Conservation (phyloP, 53 echinoderm and acorn worm genomes). For the Echinometra lucunter region DNA sequence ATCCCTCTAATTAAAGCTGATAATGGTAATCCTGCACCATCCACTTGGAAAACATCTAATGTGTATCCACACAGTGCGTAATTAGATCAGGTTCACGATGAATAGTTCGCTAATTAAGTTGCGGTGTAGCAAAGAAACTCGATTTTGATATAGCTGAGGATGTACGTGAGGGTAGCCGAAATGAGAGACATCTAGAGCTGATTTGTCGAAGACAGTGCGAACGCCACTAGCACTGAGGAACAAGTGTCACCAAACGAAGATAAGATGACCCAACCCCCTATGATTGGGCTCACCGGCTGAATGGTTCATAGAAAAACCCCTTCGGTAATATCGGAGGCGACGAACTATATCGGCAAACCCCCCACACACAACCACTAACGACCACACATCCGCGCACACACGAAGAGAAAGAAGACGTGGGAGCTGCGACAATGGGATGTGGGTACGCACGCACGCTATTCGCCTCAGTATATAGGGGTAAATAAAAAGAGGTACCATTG, state of each 20-base stretch:
- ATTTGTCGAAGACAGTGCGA: constrained; percentile 36
- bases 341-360: constrained; percentile 44
- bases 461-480: background rate
- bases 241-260: constrained; percentile 46
- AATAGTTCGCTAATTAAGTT: constrained; percentile 45
- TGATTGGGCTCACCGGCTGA: constrained; percentile 31
- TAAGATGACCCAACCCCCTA: constrained; percentile 35
- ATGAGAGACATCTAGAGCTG: constrained; percentile 14
- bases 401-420: background rate
- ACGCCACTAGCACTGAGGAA: constrained; percentile 17
- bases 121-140: constrained; percentile 5
- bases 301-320: constrained; percentile 31
- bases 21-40: background rate
- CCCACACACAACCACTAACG: constrained; percentile 34
- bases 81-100: constrained; percentile 43
- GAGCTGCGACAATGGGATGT: constrained; percentile 2
- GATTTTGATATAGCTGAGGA: background rate
- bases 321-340: constrained; percentile 30
- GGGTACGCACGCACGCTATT: constrained; percentile 13
- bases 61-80: constrained; percentile 54
- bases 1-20: background rate
- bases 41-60: constrained; percentile 23
- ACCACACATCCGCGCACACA: constrained; percentile 8
- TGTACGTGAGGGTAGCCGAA: background rate
- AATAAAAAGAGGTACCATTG: constrained; percentile 13